Base-by-base conservation (phyloP, 2,888 invertebrate species). In the Caenorhabditis auriculariae region DNA sequence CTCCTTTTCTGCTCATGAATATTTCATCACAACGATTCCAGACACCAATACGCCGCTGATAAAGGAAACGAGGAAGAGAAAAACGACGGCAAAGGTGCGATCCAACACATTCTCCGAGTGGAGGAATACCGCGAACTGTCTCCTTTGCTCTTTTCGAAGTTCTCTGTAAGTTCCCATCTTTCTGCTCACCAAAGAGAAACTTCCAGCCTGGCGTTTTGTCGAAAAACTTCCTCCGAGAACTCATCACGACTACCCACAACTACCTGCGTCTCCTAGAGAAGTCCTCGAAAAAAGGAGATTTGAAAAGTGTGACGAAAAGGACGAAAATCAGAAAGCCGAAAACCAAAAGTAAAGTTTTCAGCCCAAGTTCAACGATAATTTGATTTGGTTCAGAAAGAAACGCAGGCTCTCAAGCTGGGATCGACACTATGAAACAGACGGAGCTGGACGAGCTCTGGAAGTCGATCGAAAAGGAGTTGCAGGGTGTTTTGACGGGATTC, bases 161-260 rank as follows among this genome's bases (percentile, higher is more conserved):
- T 76, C 49, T 66, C 60, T 52, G 74, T 74, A 44, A 41, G 55
- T 32, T 32, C 17, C 32, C 19, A 43, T 43, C 9, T 26, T 32
- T 54, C 6, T 29, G 27, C n/a, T 52, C 39, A 28, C 23, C 4
- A 7, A 37, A 19, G 24, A 9, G 4, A 24, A 6, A 39, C n/a
- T 63, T 67, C 49, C 45, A 76, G 64, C 74, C 72, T 89, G 90
- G 85, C 89, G 91, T 88, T 90, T 93, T 59, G 88, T 88, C 91
- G 89, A 83, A 72, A 59, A 75, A 60, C 27, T 74, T 76, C 54
- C 60, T 78, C 9, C 55, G 69, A 9, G 84, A 85, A 63, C 72
- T 85, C 43, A 73, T 84, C 3, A 81, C 84, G 38, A 80, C 83
- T 15, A 83, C 83, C 4, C 85, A 85, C 65, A 75, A 83, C 48